phyloP scores from a whole-genome alignment of 2,113 vertebrate genomes.

The Pseudorasbora parva region DNA sequence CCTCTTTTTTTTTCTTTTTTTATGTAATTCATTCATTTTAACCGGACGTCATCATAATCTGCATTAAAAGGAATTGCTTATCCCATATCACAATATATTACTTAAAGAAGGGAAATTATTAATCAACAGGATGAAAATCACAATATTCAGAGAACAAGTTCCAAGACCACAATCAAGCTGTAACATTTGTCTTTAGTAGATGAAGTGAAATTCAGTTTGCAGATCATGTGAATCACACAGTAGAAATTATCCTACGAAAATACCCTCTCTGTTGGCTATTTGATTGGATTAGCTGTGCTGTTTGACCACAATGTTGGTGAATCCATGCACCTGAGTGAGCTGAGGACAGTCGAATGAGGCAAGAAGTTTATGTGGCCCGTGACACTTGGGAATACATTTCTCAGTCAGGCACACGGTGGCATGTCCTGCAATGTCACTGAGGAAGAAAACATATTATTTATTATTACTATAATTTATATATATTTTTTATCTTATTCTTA shows the following conservation, averaged over 20 bases:
- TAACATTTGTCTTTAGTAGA: background rate
- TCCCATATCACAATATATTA: background rate
- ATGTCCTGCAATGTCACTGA: conserved; percentile 21
- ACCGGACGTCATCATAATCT: background rate
- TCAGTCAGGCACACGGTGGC: conserved; percentile 66
- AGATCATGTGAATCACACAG: background rate
- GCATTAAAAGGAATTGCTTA: background rate
- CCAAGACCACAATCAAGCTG: background rate
- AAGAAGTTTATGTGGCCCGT: conserved; percentile 81
- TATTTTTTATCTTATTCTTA: background rate
- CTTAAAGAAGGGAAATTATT: background rate
- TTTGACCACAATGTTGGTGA: conserved; percentile 72
- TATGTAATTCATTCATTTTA: background rate
- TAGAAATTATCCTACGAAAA: background rate
- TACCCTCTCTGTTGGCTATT: background rate
- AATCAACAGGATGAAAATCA: background rate
- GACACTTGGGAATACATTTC: conserved; percentile 74
- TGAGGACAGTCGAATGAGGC: conserved; percentile 82
- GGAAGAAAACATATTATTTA: background rate
- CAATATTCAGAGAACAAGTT: background rate
- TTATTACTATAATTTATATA: background rate
- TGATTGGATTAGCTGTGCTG: conserved; percentile 34
- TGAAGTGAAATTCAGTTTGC: background rate
- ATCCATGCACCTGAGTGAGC: conserved; percentile 85
- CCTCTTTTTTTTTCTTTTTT: too few species aligned